Base-by-base conservation (phyloP, 2,888 invertebrate genomes). In the Microdon myrmicae region DNA sequence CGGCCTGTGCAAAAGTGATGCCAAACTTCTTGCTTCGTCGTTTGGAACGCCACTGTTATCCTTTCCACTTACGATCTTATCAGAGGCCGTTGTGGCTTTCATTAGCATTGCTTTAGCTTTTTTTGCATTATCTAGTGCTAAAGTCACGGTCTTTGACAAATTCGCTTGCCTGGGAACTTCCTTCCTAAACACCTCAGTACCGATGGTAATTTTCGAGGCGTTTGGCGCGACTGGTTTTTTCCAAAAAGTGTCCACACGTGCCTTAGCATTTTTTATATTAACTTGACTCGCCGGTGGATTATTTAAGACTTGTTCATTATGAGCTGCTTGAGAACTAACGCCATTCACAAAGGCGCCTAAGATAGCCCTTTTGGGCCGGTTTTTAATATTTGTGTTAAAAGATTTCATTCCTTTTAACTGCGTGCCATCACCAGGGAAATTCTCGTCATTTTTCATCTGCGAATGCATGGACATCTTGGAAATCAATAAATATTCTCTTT, bases 161-260 rank as follows among this genome's bases (percentile, higher is more conserved):
- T 76, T 73, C 2, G 78, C 71, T n/a, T 79, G 68, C 3, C 71
- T 74, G 23, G 69, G 23, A 16, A 60, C 37, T 66, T 68, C 49
- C 1, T 35, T n/a, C 13, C 43, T 59, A 1, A 32, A 22, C n/a
- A 66, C 56, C 6, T 26, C 9, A 10, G 49, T 25, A 28, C 45
- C 10, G 26, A 10, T 14, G 16, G 12, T 58, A 45, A 64, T 51
- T 2, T 54, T 7, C 44, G 67, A 68, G 45, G 26, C 54, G 22
- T 48, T 37, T 22, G 44, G 56, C 5, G 16, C 7, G n/a, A n/a
- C n/a, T 25, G 70, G 67, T 31, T 77, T 79, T 51, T 76, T 79
- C 77, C 80, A 77, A 54, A 75, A 72, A 1, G 75, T 74, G 48
- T 79, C 79, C 17, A 79, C 79, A 16, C 78, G 76, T 8, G 79